Conservation (phyloP, 2,113 vertebrate genomes). For the Pedionomus torquatus region DNA sequence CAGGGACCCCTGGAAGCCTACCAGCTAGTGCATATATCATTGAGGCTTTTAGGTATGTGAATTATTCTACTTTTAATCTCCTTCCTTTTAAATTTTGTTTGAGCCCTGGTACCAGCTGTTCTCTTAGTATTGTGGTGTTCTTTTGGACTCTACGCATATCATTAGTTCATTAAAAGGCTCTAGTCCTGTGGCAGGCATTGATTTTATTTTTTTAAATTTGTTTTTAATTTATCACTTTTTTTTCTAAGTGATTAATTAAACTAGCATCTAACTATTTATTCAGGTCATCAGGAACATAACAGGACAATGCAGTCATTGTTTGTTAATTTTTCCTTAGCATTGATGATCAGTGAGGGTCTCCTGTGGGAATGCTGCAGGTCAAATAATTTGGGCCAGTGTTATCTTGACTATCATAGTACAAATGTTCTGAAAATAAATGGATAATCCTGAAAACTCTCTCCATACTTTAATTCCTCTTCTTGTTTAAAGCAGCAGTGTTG, state of each 20-base stretch:
- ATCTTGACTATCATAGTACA: neutral
- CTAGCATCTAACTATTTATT: neutral
- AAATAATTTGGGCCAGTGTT: neutral
- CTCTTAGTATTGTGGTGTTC: neutral
- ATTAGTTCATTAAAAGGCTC: neutral
- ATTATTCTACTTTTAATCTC: neutral
- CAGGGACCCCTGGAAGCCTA: slow-evolving; percentile 84
- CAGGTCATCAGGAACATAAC: neutral
- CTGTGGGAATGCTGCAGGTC: neutral
- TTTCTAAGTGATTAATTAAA: neutral
- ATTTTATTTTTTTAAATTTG: neutral
- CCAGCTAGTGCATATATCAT: slow-evolving; percentile 92
- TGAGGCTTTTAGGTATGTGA: slow-evolving; percentile 95
- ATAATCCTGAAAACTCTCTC: neutral
- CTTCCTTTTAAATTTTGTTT: slow-evolving; percentile 23
- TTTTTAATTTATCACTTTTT: neutral
- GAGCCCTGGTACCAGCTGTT: neutral
- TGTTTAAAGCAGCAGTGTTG: neutral
- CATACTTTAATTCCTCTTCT: neutral
- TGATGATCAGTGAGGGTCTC: neutral
- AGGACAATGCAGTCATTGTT: neutral
- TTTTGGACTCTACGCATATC: neutral
- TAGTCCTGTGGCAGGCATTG: neutral
- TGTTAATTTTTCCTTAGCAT: neutral
- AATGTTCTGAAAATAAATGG: neutral